phyloP scores from a whole-genome alignment of 1,140 invertebrate species.

The Macrotrachela quadricornifera region DNA sequence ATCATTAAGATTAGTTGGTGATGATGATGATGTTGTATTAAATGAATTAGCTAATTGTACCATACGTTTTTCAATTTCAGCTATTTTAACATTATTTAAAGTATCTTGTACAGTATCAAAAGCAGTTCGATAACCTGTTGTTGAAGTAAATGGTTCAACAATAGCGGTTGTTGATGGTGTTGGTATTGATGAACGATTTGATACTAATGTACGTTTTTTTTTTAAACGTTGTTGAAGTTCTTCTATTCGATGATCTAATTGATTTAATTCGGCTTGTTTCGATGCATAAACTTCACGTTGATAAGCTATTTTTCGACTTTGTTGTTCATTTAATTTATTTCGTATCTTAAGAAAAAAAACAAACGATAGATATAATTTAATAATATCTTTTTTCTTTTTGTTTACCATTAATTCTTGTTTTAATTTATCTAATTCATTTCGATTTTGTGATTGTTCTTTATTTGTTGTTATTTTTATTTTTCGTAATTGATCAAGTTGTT shows the following conservation, averaged over 20 bases:
- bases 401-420: conserved; percentile 60
- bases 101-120: too few relatives aligned
- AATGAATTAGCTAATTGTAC: too few relatives aligned
- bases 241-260: conserved; percentile 71
- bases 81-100: too few relatives aligned
- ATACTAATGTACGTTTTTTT: conserved; percentile 39
- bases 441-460: conserved; percentile 37
- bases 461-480: conserved; percentile 23
- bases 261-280: conserved; percentile 62
- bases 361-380: not conserved
- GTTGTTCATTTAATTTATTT: conserved; percentile 80
- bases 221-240: conserved; percentile 63
- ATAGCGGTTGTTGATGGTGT: conserved; percentile 11
- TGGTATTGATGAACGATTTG: conserved; percentile 55
- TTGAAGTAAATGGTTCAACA: conserved; percentile 15
- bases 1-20: too few relatives aligned
- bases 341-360: conserved; percentile 48
- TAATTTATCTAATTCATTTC: conserved; percentile 67
- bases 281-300: conserved; percentile 62
- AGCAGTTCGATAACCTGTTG: too few relatives aligned
- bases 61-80: too few relatives aligned
- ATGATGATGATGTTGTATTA: too few relatives aligned
- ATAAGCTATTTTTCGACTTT: conserved; percentile 58
- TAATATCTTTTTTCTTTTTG: conserved; percentile 6
- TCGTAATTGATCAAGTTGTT: conserved; percentile 67